Percentiles rank a stretch among this genome's conserved stretches.
Evolutionary conservation across 2,888 invertebrate species (phyloP).

Genomic region (Panorpa germanica): DNA sequence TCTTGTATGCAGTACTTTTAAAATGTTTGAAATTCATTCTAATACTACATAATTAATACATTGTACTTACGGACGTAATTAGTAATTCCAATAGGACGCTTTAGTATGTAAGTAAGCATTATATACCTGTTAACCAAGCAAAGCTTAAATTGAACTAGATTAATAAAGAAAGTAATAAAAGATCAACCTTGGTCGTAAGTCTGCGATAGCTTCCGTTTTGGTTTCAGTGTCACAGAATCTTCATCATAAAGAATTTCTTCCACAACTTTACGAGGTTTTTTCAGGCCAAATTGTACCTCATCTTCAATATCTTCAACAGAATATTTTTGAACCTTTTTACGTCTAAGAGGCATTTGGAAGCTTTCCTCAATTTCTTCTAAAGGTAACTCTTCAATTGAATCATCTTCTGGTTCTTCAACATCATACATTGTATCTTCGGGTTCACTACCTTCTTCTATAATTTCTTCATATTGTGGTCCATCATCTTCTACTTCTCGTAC

Average conservation of each 20-base stretch:
- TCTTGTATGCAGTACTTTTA: too few species aligned
- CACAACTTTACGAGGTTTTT: constrained; percentile 26
- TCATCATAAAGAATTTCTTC: constrained; percentile 36
- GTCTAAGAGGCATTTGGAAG: constrained; percentile 26
- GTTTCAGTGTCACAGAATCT: constrained; percentile 47
- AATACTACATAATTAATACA: too few species aligned
- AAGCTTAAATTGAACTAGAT: not conserved
- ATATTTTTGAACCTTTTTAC: constrained; percentile 26
- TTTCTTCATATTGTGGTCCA: constrained; percentile 37
- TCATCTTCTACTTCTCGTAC: constrained; percentile 38
- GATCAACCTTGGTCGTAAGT: constrained; percentile 47
- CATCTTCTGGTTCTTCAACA: constrained; percentile 30
- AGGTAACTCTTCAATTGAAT: constrained; percentile 28
- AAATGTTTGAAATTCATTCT: too few species aligned
- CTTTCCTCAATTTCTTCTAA: constrained; percentile 24
- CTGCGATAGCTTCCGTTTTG: constrained; percentile 45
- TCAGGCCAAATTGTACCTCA: constrained; percentile 28
- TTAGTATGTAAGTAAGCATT: too few species aligned
- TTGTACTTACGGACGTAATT: too few species aligned
- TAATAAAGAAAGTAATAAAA: constrained; percentile 11
- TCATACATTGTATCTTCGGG: constrained; percentile 32
- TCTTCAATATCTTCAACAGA: constrained; percentile 35
- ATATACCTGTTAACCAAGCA: too few species aligned
- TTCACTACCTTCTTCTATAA: constrained; percentile 35
- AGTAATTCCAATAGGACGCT: too few species aligned